Base-by-base conservation (phyloP, 2,797 vertebrate genomes). In the Champsocephalus esox region DNA sequence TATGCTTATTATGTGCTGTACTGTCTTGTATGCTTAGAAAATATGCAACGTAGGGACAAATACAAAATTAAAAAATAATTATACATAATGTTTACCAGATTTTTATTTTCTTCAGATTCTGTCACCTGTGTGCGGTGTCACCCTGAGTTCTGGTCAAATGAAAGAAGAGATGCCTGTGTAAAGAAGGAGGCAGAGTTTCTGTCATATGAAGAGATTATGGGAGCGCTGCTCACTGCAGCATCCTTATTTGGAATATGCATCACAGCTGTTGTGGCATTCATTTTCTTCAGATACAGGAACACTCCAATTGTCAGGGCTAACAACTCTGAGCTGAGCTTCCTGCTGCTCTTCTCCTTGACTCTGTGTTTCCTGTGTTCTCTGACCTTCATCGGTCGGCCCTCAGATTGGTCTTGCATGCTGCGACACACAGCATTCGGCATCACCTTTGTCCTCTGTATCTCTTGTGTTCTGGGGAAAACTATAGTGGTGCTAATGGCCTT, bases 251-350 rank as follows among this genome's bases (percentile, higher is more conserved):
- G 19, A 19, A 19, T 1, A 19, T 19, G 19, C 19, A 19, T 19
- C 19, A 19, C 19, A 19, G 19, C 19, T 19, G 19, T 19, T 19
- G 19, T 19, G 19, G 19, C 19, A 19, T 19, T 19, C 19, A 19
- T 19, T 19, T 19, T 19, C 19, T 19, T 19, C 19, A 19, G 19
- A 19, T 19, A 19, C 19, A 19, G 19, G 19, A 19, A 19, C 19
- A 19, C 19, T 19, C 19, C 19, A 19, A 19, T 93, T 41, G 93
- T 79, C 50, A 69, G 86, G 68, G 93, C 92, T 44, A 94, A 93
- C 73, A 94, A 94, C 81, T 94, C 93, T 8, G 94, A 94, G 67
- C 82, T 95, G 57, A 94, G 94, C 68, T 95, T 95, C 82, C 46
- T 92, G 87, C 79, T 95, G 68, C 92, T 95, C 50, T 93, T 94